A percentile compares a stretch with the other conserved stretches of the same genome.
phyloP scores from a whole-genome alignment of 2,113 vertebrate species.

The Alligator mississippiensis region DNA sequence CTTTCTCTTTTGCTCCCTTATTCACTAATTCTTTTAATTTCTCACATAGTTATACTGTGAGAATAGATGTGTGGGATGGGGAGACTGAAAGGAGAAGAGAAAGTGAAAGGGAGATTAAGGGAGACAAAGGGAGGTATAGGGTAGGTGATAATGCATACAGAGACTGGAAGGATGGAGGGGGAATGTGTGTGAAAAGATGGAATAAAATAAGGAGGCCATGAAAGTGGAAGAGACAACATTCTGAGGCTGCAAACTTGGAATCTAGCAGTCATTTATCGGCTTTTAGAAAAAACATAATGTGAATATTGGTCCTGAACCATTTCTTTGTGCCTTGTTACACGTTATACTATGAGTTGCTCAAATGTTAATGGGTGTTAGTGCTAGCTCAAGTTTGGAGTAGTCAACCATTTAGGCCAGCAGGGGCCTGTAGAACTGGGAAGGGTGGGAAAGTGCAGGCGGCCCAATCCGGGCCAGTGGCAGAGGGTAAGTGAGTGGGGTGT shows the following conservation, averaged over 20 bases:
- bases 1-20: slow-evolving; percentile 42
- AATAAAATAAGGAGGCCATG: slow-evolving; percentile 43
- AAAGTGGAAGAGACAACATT: slow-evolving; percentile 5
- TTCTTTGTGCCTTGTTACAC: not conserved
- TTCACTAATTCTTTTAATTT: not conserved
- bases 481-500: too few relatives aligned
- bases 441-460: too few relatives aligned
- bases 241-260: not conserved
- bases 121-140: slow-evolving; percentile 70
- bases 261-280: not conserved
- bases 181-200: not conserved
- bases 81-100: slow-evolving; percentile 42
- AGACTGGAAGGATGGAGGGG: slow-evolving; percentile 66
- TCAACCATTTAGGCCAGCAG: too few relatives aligned
- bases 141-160: slow-evolving; percentile 64
- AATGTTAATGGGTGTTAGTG: too few relatives aligned
- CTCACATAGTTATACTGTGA: slow-evolving; percentile 43
- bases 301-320: slow-evolving; percentile 38
- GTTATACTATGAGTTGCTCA: too few relatives aligned
- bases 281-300: slow-evolving; percentile 15
- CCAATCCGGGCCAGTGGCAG: too few relatives aligned
- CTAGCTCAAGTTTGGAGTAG: too few relatives aligned
- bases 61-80: slow-evolving; percentile 66
- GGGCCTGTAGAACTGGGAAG: too few relatives aligned
- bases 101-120: slow-evolving; percentile 45